These are phyloP conservation scores for Tragelaphus imberbis DNA, from an alignment of 2,113 vertebrate species.

Conservation along the genomic window DNA sequence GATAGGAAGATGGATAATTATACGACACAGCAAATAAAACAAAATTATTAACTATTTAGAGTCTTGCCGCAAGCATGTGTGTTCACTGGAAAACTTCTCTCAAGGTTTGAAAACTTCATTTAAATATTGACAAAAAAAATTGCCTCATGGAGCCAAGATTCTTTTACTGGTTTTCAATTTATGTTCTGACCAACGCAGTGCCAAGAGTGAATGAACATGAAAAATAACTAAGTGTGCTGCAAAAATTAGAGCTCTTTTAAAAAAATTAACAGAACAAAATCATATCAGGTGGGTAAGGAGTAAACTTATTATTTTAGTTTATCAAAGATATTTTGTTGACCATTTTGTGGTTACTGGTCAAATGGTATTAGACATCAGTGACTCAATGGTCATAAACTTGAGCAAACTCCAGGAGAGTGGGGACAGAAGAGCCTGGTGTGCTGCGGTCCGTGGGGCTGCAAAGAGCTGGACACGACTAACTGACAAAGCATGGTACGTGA, in stretches of 20 bases:
- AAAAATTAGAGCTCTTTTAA: not conserved
- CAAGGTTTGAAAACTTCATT: conserved; percentile 1
- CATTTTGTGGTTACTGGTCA: not conserved
- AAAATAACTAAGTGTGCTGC: not conserved
- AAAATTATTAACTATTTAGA: not conserved
- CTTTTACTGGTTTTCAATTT: not conserved
- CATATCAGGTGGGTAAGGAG: not conserved
- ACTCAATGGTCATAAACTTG: not conserved
- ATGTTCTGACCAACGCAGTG: not conserved
- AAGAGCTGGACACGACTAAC: not conserved
- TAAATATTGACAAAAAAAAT: not conserved
- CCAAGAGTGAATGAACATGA: not conserved
- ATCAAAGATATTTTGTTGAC: not conserved
- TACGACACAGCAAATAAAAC: not conserved
- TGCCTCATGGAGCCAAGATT: not conserved
- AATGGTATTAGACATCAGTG: not conserved
- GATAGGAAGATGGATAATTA: not conserved
- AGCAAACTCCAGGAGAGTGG: not conserved
- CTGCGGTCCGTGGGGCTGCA: not conserved
- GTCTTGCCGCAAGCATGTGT: not conserved
- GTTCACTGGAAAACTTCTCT: not conserved
- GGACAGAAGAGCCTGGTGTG: not conserved
- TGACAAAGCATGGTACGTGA: not conserved
- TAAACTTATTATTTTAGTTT: not conserved
- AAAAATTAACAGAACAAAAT: not conserved